Evolutionary conservation across 2,888 invertebrate species (phyloP), one percentile per base, ranked within the genome.

Genomic region (Calliphora vomitoria): DNA sequence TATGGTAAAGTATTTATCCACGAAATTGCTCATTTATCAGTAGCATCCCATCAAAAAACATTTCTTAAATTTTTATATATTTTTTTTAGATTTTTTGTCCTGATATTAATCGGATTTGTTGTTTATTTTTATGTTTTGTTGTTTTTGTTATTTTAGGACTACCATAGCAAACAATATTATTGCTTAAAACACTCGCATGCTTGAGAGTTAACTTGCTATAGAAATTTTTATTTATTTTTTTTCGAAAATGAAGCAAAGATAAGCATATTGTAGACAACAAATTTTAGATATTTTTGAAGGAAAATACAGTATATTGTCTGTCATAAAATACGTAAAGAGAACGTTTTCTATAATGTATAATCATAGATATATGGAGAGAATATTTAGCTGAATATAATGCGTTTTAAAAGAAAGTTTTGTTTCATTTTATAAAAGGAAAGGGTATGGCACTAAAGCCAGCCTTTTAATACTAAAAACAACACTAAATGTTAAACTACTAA

Each of bases 11-110:
- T 68, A 87, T 85, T 87, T 84, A 78, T 78, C 62, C 82, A 85
- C 71, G 68, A 82, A 87, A 88, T 89, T 88, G 86, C 74, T 86
- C 89, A 86, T 88, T 89, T 90, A 90, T 90, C 90, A 86, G 75
- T 50, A 72, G 66, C 81, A 88, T 83, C 89, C 90, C 89, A 90
- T 90, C 90, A 88, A 74, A 41, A 62, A 66, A 74, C 66, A 81
- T 78, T 82, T 81, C 58, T 79, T 6, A 60, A 69, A 69, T 38
- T 18, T 64, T 64, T 58, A 4, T 68, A 20, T 44, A 25, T 25
- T 35, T 53, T 47, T 31, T 69, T 69, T 50, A 4, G 87, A 89
- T 88, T 89, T 87, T 78, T 85, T 82, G 79, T 69, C 85, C 83
- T 80, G 89, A 89, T 89, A 82, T 80, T 89, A 87, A 89, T 86